A percentile compares a stretch with the other conserved stretches of the same genome.
These are phyloP conservation scores for Saguinus imperator DNA, from an alignment of 2,113 vertebrate species.

Conservation along the genomic window DNA sequence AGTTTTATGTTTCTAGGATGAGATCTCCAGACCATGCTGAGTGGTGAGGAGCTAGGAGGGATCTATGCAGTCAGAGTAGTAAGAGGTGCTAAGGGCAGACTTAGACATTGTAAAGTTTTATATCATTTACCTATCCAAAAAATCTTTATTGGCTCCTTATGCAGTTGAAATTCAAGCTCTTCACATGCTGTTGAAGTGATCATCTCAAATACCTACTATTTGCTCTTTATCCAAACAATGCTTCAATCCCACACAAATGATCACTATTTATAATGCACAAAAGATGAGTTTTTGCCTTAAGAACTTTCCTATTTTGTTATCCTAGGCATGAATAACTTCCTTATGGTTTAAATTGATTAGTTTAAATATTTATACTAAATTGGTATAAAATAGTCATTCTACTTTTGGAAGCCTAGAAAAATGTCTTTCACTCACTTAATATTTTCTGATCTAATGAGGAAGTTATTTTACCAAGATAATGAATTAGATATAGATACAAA, in stretches of 20 bases:
- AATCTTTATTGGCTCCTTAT: not conserved
- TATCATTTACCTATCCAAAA: not conserved
- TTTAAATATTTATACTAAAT: not conserved
- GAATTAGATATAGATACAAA: not conserved
- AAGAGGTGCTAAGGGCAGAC: not conserved
- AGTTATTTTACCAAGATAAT: not conserved
- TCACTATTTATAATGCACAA: not conserved
- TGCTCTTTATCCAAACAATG: not conserved
- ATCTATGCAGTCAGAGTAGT: not conserved
- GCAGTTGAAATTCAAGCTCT: not conserved
- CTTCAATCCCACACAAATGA: not conserved
- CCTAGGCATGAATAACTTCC: not conserved
- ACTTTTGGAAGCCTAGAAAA: not conserved
- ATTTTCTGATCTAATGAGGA: not conserved
- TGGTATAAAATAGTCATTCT: not conserved
- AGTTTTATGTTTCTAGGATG: not conserved
- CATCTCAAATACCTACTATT: not conserved
- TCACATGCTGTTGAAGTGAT: not conserved
- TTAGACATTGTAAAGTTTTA: not conserved
- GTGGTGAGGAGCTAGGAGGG: not conserved
- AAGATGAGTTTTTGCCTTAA: not conserved
- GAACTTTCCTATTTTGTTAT: not conserved
- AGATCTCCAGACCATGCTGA: not conserved
- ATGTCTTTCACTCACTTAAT: not conserved
- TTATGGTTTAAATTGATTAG: not conserved